Conservation (phyloP, 1,140 invertebrate species). For the Tetraneura akinire region DNA sequence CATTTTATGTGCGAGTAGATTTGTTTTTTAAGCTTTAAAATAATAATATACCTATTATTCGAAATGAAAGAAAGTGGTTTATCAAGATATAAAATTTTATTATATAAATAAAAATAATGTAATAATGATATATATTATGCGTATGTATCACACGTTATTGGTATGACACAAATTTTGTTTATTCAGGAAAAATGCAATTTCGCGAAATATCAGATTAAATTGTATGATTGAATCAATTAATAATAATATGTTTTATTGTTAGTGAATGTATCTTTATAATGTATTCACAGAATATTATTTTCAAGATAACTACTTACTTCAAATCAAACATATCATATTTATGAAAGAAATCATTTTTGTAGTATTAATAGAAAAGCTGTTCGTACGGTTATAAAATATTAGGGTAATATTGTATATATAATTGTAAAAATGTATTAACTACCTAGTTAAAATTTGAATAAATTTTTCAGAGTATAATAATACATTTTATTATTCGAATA, state of each 20-base stretch:
- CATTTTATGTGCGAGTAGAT: no score
- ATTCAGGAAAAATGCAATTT: not conserved
- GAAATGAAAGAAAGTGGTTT: not conserved
- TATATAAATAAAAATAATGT: not conserved
- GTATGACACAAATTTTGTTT: no score
- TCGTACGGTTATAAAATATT: no score
- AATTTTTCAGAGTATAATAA: no score
- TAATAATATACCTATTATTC: no score
- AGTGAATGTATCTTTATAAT: no score
- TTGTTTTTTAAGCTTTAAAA: no score
- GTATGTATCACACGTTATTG: not conserved
- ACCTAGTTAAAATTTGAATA: no score
- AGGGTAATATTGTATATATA: no score
- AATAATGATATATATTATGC: not conserved
- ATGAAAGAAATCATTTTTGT: constrained; percentile 10
- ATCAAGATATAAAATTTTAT: not conserved
- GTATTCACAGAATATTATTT: not conserved
- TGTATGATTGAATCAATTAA: not conserved
- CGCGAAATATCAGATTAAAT: not conserved
- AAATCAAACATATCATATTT: not conserved
- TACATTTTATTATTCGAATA: no score
- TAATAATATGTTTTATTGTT: not conserved
- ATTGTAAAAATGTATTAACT: no score
- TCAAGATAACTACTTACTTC: not conserved
- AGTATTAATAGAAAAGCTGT: no score